Evolutionary conservation across 2,797 vertebrate species (phyloP).

Genomic region (Agapornis canus): DNA sequence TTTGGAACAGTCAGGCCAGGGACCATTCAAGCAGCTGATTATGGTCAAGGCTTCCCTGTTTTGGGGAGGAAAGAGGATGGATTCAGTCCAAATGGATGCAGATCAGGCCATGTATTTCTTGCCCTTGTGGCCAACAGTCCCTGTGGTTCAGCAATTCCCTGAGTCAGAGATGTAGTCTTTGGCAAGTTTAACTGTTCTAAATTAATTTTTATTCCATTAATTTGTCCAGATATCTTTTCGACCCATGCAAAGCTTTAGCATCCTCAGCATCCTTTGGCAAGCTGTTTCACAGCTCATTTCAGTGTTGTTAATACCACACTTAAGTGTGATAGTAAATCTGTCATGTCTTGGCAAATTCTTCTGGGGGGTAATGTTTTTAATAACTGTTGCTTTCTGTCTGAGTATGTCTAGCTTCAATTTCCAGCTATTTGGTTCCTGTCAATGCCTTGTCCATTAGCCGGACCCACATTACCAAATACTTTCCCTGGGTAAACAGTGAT

Average conservation of each 20-base stretch:
- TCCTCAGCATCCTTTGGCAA: not conserved
- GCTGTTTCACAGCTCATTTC: not conserved
- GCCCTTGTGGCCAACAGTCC: not conserved
- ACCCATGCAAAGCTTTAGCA: not conserved
- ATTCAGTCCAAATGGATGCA: not conserved
- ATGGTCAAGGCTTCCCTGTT: not conserved
- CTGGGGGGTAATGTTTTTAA: not conserved
- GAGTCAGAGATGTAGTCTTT: not conserved
- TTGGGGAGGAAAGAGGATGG: not conserved
- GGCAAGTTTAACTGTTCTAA: not conserved
- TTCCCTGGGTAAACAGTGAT: not conserved
- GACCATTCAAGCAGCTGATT: not conserved
- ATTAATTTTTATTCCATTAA: not conserved
- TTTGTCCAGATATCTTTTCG: not conserved
- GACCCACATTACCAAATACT: not conserved
- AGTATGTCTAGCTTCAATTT: not conserved
- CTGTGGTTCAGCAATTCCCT: not conserved
- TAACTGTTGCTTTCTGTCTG: not conserved
- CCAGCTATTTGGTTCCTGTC: not conserved
- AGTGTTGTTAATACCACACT: not conserved
- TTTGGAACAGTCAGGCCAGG: not conserved
- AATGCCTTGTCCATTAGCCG: not conserved
- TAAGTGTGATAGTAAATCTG: slow-evolving; percentile 13
- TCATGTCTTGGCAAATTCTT: not conserved
- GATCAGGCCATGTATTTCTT: not conserved